Evolutionary conservation across 2,888 invertebrate species (phyloP).

Genomic region (Poecilobothrus nobilitatus): DNA sequence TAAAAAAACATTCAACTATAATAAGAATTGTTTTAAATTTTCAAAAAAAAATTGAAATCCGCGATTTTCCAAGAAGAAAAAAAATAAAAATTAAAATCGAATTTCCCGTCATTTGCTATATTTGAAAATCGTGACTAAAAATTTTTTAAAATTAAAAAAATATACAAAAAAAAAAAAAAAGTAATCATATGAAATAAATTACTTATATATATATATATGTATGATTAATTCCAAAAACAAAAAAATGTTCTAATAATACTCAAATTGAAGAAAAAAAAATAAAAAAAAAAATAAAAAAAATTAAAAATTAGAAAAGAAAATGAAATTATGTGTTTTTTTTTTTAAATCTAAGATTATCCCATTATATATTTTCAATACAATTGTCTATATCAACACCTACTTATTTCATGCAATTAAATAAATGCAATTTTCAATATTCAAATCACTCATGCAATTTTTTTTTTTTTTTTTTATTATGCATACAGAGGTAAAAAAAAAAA

Average conservation of each 20-base stretch:
- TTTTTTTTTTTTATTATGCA: too few relatives aligned
- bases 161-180: background rate
- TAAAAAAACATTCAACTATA: too few relatives aligned
- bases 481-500: too few relatives aligned
- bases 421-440: background rate
- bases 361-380: background rate
- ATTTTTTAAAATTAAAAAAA: background rate
- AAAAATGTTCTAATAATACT: background rate
- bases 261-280: background rate
- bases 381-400: constrained; percentile 3
- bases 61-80: too few relatives aligned
- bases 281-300: background rate
- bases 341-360: background rate
- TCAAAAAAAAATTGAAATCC: too few relatives aligned
- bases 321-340: too few relatives aligned
- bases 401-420: background rate
- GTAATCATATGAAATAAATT: too few relatives aligned
- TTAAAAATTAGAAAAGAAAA: too few relatives aligned
- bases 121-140: background rate
- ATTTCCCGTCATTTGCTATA: background rate
- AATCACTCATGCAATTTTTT: background rate
- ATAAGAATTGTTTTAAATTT: too few relatives aligned
- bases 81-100: background rate
- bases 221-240: background rate
- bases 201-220: background rate